phyloP scores from a whole-genome alignment of 1,140 invertebrate species.

The Whitmania pigra region DNA sequence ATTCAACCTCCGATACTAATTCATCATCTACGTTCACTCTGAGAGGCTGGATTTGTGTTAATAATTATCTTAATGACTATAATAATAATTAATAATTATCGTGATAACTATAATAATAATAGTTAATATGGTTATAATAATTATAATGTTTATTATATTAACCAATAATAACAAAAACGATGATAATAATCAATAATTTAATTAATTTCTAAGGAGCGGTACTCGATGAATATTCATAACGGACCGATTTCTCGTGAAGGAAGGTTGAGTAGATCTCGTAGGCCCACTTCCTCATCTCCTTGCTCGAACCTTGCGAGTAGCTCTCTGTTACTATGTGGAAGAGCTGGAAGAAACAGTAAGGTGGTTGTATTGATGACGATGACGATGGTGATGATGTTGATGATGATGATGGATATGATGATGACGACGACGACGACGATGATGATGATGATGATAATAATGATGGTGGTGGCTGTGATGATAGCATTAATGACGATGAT shows the following conservation, averaged over 20 bases:
- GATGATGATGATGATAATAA: constrained; percentile 1
- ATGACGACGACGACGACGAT: constrained; percentile 7
- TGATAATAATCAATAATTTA: too few species aligned
- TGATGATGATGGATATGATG: constrained; percentile 1
- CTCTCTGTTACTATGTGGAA: constrained; percentile 76
- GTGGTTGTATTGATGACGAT: constrained; percentile 15
- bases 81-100: constrained; percentile 13
- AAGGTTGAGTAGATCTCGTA: constrained; percentile 96
- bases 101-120: constrained; percentile 5
- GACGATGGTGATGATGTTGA: not conserved
- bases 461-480: constrained; percentile 16
- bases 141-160: constrained; percentile 1
- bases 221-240: constrained; percentile 28
- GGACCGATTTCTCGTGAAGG: constrained; percentile 71
- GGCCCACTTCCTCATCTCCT: constrained; percentile 87
- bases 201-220: not conserved
- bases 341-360: constrained; percentile 51
- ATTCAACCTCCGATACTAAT: constrained; percentile 37
- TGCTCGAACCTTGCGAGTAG: constrained; percentile 67
- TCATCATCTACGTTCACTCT: constrained; percentile 48
- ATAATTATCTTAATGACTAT: not conserved
- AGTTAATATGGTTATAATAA: too few species aligned
- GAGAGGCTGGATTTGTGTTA: constrained; percentile 53
- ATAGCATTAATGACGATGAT: not conserved
- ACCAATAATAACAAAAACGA: too few species aligned